These are phyloP conservation scores for Polydrusus tereticollis DNA, from an alignment of 2,888 invertebrate genomes.

Conservation along the genomic window DNA sequence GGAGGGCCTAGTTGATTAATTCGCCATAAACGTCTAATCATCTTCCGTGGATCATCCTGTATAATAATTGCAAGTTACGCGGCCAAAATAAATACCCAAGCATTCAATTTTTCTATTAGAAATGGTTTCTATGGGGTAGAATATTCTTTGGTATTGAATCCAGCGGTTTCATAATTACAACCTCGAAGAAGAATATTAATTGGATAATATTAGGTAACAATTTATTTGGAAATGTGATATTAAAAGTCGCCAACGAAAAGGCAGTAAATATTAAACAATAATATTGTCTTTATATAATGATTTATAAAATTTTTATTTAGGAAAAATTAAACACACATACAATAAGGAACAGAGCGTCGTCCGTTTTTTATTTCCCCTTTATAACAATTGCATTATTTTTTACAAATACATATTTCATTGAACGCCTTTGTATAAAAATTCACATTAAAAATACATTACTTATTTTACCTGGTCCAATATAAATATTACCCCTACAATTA, in stretches of 20 bases:
- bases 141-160: too few relatives aligned
- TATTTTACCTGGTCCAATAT: neutral
- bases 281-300: constrained; percentile 24
- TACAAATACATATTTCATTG: neutral
- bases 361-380: neutral
- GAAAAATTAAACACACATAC: constrained; percentile 6
- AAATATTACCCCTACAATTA: neutral
- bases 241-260: constrained; percentile 19
- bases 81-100: too few relatives aligned
- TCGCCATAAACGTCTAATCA: too few relatives aligned
- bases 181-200: too few relatives aligned
- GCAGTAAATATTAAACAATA: constrained; percentile 19
- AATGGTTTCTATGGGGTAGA: too few relatives aligned
- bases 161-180: too few relatives aligned
- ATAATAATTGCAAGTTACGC: too few relatives aligned
- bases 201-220: constrained; percentile 8
- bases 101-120: too few relatives aligned
- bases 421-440: too few relatives aligned
- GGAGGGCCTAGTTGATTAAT: too few relatives aligned
- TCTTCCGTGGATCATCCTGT: too few relatives aligned
- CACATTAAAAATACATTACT: too few relatives aligned
- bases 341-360: constrained; percentile 2
- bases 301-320: constrained; percentile 25
- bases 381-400: neutral
- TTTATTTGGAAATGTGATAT: constrained; percentile 25